These are phyloP conservation scores for Macropus fuliginosus DNA, from an alignment of 2,797 vertebrate species.

Conservation along the genomic window DNA sequence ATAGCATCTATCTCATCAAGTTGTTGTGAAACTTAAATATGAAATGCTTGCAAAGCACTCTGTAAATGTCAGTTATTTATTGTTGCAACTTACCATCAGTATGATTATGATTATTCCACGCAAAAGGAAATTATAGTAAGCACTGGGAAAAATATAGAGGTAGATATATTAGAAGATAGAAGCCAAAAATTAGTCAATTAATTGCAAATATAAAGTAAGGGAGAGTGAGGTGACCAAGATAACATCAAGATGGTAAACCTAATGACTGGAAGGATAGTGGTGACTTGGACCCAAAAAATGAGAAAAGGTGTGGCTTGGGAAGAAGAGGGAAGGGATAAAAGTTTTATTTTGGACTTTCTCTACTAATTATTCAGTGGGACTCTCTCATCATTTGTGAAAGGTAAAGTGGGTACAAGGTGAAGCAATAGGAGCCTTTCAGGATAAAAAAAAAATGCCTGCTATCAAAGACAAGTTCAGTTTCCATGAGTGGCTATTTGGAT, in stretches of 20 bases:
- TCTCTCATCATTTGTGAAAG: not conserved
- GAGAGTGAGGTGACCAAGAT: not conserved
- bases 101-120: not conserved
- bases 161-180: not conserved
- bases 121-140: not conserved
- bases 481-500: not conserved
- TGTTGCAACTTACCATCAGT: not conserved
- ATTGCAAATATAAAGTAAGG: not conserved
- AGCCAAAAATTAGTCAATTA: not conserved
- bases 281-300: not conserved
- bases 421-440: not conserved
- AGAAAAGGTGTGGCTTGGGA: not conserved
- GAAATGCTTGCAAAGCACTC: not conserved
- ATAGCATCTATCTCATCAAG: not conserved
- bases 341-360: not conserved
- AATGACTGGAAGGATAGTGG: not conserved
- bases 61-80: not conserved
- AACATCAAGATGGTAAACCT: not conserved
- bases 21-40: not conserved
- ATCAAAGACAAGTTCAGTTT: not conserved
- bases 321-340: not conserved
- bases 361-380: not conserved
- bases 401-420: not conserved
- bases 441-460: not conserved
- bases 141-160: not conserved